phyloP scores from a whole-genome alignment of 2,113 vertebrate species.

The Centropus bengalensis region DNA sequence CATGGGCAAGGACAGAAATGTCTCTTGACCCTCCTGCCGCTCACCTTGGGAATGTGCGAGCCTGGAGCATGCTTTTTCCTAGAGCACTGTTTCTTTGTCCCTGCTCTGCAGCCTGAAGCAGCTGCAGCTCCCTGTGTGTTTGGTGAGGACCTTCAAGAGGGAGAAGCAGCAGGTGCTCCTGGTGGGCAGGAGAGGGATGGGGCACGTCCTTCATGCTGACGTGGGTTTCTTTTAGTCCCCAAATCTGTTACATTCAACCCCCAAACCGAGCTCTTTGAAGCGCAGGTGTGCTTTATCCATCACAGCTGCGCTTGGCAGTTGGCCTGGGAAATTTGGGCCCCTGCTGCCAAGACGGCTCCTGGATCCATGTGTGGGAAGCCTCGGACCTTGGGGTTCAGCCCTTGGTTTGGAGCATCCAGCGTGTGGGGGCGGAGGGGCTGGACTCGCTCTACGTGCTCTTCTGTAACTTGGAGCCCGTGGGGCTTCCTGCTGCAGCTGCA shows the following conservation, averaged over 20 bases:
- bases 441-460: conserved; percentile 17
- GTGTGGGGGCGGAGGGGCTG: not conserved
- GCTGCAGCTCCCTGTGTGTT: not conserved
- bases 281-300: not conserved
- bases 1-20: not conserved
- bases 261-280: not conserved
- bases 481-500: conserved; percentile 60
- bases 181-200: not conserved
- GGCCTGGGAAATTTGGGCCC: not conserved
- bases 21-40: not conserved
- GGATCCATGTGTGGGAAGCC: not conserved
- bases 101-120: rapidly evolving
- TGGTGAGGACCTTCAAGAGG: not conserved
- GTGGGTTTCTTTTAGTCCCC: not conserved
- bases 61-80: not conserved
- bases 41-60: rapidly evolving
- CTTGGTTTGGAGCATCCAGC: not conserved
- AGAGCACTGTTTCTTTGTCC: not conserved
- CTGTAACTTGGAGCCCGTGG: not conserved
- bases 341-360: not conserved
- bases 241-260: not conserved
- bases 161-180: not conserved
- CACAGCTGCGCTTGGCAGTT: not conserved
- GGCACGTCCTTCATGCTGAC: not conserved
- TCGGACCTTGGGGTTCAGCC: not conserved